Base-by-base conservation (phyloP, 2,888 invertebrate species). In the Eupelmus urozonus region DNA sequence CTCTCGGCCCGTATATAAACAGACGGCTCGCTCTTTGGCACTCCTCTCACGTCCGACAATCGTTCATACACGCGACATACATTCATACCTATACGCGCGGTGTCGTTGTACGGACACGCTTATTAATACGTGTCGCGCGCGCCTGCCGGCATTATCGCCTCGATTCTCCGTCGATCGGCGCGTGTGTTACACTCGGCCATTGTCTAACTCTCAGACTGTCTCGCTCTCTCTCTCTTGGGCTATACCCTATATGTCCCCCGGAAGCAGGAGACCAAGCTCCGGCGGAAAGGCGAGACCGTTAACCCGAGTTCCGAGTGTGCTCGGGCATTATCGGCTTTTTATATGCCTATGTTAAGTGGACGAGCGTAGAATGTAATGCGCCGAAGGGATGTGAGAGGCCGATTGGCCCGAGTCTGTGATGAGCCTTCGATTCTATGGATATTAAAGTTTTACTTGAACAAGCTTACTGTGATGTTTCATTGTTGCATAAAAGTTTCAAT, bases 241-340 rank as follows among this genome's bases (percentile, higher is more conserved):
- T 23, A 59, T 71, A 78, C 78, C 78, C 78, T 89, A 89, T 88
- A 88, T 88, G 89, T 88, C 53, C 89, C 84, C 89, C 89, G 89
- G 89, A 89, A 89, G 89, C 86, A 87, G 34, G 87, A 45, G 16
- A 7, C 45, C 2, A 2, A 34, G 88, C 87, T 87, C 87, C 89
- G 87, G 85, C 89, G 89, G 89, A 88, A 89, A 89, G 89, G 85
- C 87, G 86, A 85, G 88, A 88, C 88, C 89, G 86, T 89, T 89
- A 89, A 89, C 89, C 89, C 88, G 86, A 84, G 62, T 40, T n/a
- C 18, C 20, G 51, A 4, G 18, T 25, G 40, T 40, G 16, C n/a
- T n/a, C 60, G 20, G 5, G 40, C 40, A 42, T n/a, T 75, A 75
- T 62, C 60, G 59, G 60, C 53, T 40, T 67, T 75, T 75, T 75